Evolutionary conservation across 2,113 vertebrate genomes (phyloP).

Genomic region (Myiopsitta monachus): DNA sequence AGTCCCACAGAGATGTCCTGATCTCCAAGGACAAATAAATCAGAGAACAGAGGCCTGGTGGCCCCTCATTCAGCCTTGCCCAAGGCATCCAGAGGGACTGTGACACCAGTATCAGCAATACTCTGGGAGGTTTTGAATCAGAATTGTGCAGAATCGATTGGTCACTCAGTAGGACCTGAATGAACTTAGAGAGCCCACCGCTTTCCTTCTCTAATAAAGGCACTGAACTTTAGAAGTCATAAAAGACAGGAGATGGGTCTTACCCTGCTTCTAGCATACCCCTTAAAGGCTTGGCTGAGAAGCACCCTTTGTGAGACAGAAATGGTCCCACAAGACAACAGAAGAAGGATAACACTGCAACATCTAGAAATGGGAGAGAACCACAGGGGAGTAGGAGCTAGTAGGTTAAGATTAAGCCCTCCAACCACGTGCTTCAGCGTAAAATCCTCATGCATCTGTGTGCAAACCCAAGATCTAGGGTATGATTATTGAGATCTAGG

Average conservation of each 20-base stretch:
- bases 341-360: not conserved
- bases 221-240: not conserved
- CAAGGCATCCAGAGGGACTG: not conserved
- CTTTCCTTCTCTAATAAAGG: not conserved
- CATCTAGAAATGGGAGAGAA: not conserved
- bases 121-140: not conserved
- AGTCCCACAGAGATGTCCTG: not conserved
- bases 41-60: not conserved
- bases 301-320: not conserved
- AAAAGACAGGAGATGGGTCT: not conserved
- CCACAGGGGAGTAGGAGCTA: not conserved
- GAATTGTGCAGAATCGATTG: not conserved
- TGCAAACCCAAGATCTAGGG: not conserved
- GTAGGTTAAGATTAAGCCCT: not conserved
- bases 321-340: not conserved
- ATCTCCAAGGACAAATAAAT: not conserved
- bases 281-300: not conserved
- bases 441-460: not conserved
- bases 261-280: not conserved
- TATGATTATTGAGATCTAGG: not conserved
- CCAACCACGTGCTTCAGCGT: not conserved
- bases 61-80: not conserved
- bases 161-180: not conserved
- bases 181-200: not conserved
- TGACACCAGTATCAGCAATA: not conserved